phyloP scores from a whole-genome alignment of 2,113 vertebrate genomes.

The Parus major region DNA sequence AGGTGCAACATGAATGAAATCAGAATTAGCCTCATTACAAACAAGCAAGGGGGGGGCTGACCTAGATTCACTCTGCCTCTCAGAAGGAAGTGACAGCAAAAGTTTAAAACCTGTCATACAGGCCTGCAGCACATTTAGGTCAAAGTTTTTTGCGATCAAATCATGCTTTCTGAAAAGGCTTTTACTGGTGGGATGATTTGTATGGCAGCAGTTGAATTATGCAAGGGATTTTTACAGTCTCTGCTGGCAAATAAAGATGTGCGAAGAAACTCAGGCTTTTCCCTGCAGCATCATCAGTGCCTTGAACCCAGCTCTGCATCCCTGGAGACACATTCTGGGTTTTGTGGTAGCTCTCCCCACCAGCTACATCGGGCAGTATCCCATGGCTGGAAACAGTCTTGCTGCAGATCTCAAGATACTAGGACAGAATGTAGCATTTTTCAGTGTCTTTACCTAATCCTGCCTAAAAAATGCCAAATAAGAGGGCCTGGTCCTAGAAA shows the following conservation, averaged over 20 bases:
- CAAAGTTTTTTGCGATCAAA: background rate
- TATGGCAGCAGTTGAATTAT: background rate
- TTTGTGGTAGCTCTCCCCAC: background rate
- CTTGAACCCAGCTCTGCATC: background rate
- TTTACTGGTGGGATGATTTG: background rate
- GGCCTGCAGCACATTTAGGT: background rate
- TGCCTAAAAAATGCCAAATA: background rate
- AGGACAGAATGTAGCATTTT: background rate
- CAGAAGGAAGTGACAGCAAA: background rate
- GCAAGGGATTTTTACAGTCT: background rate
- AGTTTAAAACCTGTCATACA: background rate
- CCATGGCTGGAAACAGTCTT: fast-evolving
- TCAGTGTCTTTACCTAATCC: background rate
- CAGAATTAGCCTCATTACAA: background rate
- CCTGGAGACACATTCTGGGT: fast-evolving
- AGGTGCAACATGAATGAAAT: slow-evolving; percentile 11
- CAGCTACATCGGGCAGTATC: background rate
- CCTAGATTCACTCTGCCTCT: slow-evolving; percentile 36
- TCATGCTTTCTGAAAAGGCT: background rate
- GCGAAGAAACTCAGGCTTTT: background rate
- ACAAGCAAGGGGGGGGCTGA: background rate
- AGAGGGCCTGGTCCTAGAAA: background rate
- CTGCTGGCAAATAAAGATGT: background rate
- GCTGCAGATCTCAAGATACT: background rate
- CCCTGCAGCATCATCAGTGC: background rate